phyloP scores from a whole-genome alignment of 1,140 invertebrate species.

The Drosophila persimilis region DNA sequence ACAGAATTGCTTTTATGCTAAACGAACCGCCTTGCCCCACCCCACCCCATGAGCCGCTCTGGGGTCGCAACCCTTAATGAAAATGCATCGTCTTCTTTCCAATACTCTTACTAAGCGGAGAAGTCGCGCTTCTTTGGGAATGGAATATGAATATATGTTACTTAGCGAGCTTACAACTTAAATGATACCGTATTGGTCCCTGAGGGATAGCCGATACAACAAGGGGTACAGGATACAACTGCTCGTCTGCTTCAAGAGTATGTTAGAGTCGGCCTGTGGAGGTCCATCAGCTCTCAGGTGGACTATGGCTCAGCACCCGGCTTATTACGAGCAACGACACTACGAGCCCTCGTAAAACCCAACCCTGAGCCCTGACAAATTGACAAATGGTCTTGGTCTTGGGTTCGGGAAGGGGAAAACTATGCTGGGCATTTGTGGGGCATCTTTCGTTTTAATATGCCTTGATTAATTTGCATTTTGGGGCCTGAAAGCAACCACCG shows the following conservation, averaged over 20 bases:
- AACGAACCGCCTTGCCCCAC: not conserved
- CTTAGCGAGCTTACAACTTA: too few species aligned
- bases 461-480: constrained; percentile 71
- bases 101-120: constrained; percentile 2
- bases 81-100: constrained; percentile 37
- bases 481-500: not conserved
- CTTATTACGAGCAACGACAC: constrained; percentile 46
- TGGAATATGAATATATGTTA: too few species aligned
- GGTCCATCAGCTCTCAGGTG: too few species aligned
- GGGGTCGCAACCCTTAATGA: constrained; percentile 14
- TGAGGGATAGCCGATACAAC: too few species aligned
- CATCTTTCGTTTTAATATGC: constrained; percentile 54
- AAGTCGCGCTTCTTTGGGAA: too few species aligned
- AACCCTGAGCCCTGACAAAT: constrained; percentile 50
- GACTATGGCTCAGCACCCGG: constrained; percentile 9
- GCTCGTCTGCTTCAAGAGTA: too few species aligned
- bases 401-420: constrained; percentile 12
- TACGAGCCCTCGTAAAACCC: constrained; percentile 45
- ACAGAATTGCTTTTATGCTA: constrained; percentile 37
- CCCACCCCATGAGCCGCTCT: not conserved
- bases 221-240: too few species aligned
- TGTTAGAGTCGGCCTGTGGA: too few species aligned
- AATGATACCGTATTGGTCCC: too few species aligned
- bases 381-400: constrained; percentile 57
- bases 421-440: constrained; percentile 40